Conservation (phyloP, 2,113 vertebrate species). For the Agelaius tricolor region DNA sequence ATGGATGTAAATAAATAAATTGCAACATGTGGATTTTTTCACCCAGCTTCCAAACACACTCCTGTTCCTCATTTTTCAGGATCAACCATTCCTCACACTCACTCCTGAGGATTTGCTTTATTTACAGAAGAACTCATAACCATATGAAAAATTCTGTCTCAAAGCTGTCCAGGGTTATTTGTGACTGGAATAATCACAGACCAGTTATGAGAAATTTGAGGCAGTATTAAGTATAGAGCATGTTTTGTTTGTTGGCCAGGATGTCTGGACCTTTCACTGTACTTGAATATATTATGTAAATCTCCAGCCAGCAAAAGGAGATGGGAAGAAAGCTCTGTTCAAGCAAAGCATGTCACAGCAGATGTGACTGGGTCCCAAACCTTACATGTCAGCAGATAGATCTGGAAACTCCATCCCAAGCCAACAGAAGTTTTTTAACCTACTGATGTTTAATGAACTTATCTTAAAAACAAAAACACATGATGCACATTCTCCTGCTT, state of each 20-base stretch:
- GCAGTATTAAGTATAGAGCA: neutral
- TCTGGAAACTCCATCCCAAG: neutral
- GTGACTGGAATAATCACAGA: slow-evolving; percentile 23
- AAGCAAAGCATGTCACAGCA: neutral
- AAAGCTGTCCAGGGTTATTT: slow-evolving; percentile 18
- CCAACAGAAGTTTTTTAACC: neutral
- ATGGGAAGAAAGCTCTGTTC: neutral
- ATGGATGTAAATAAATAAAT: slow-evolving; percentile 51
- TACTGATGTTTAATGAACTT: neutral
- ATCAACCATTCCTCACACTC: slow-evolving; percentile 20
- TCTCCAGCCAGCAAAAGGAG: neutral
- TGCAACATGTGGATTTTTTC: neutral
- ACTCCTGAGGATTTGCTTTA: slow-evolving; percentile 15
- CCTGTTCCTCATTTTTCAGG: slow-evolving; percentile 7
- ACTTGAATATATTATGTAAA: neutral
- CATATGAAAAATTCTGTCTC: neutral
- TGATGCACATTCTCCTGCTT: neutral
- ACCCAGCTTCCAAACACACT: slow-evolving; percentile 10
- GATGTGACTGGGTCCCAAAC: neutral
- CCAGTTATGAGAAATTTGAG: slow-evolving; percentile 2
- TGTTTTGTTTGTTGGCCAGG: neutral
- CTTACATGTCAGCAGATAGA: neutral
- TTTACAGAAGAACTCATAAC: slow-evolving; percentile 42
- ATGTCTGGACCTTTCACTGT: neutral
- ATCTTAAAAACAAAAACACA: neutral